Evolutionary conservation across 2,888 invertebrate genomes (phyloP), one percentile per base, ranked within the genome.

Genomic region (Melieria crassipennis): DNA sequence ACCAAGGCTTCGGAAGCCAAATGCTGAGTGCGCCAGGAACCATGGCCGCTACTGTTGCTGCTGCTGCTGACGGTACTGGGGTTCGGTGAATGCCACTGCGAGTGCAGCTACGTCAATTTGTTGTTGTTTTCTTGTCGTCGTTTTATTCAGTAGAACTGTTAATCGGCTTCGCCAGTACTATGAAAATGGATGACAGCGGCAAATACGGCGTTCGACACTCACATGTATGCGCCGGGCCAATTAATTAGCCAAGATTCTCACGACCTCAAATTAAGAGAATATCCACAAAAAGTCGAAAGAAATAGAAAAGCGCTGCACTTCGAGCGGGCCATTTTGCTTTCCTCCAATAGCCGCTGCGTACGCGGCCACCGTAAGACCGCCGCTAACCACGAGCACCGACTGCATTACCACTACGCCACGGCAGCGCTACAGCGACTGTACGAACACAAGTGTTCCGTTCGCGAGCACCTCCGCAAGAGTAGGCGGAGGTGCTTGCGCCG

Each of bases 161-260:
- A 65, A 65, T 70, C 61, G 66, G 62, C 63, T 67, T 55, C 52
- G 52, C 48, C 50, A 60, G 30, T 45, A 45, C 57, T 11, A 52
- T 58, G n/a, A 10, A n/a, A 67, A 30, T 55, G 45, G 42, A 43
- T 46, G 57, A 47, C 57, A n/a, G 65, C 65, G 52, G 42, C 65
- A 10, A 55, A 42, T 42, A 46, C 47, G 7, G 57, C 57, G 30
- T 16, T 7, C 57, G 30, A 30, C 57, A 57, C 30, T 56, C 57
- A 73, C 57, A 72, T 75, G 71, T 74, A 73, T 75, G 76, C 73
- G 75, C 68, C 77, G 78, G 81, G 81, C 79, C 83, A 83, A 82
- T 83, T 83, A 83, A 83, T 82, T 83, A 83, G 82, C 79, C 79
- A 83, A 82, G 83, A 83, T 83, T 83, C 83, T 83, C 83, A 83